phyloP scores from a whole-genome alignment of 2,888 invertebrate genomes.

The Troilus luridus region DNA sequence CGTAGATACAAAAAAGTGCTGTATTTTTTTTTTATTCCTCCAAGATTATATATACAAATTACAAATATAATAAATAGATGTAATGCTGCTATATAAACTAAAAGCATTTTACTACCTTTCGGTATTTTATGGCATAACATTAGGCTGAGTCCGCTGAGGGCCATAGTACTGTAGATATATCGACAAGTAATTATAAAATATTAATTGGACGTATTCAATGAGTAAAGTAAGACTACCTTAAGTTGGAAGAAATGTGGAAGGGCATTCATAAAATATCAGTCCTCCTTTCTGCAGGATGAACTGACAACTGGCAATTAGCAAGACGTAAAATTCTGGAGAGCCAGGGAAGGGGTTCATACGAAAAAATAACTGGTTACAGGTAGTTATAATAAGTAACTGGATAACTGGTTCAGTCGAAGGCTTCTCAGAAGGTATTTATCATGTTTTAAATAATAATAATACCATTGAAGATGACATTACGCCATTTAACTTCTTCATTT shows the following conservation, averaged over 20 bases:
- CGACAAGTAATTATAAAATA: background rate
- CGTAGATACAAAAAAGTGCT: too few relatives aligned
- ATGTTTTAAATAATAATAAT: background rate
- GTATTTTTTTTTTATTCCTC: too few relatives aligned
- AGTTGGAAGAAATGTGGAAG: background rate
- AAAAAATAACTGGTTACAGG: too few relatives aligned
- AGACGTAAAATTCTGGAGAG: background rate
- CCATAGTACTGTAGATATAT: too few relatives aligned
- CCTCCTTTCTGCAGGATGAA: background rate
- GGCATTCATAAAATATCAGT: background rate
- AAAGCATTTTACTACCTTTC: too few relatives aligned
- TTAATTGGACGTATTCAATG: background rate
- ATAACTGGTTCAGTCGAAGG: background rate
- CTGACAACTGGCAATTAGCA: slow-evolving; percentile 15
- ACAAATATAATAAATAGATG: too few relatives aligned
- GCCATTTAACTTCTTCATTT: background rate
- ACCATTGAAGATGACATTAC: background rate
- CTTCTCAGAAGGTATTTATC: background rate
- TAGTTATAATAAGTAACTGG: too few relatives aligned
- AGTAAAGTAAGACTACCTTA: background rate
- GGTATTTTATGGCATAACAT: too few relatives aligned
- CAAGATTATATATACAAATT: too few relatives aligned
- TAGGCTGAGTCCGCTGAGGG: too few relatives aligned
- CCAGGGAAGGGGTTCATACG: background rate
- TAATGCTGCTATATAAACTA: too few relatives aligned